Base-by-base conservation (phyloP, 1,140 invertebrate genomes). In the Bombus ignitus region DNA sequence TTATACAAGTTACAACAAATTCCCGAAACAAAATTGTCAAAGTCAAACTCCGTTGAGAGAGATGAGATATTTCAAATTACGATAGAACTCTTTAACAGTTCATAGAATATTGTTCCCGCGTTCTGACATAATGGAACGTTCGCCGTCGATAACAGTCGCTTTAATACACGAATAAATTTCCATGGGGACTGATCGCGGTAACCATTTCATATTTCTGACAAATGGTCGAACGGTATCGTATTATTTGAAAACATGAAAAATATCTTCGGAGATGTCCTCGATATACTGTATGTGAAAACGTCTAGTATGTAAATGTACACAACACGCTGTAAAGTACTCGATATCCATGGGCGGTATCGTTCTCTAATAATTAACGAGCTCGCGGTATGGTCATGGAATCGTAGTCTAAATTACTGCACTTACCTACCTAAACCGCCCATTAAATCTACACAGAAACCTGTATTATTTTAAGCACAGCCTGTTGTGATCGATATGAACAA, bases 311-410 rank as follows among this genome's bases (percentile, higher is more conserved):
- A 66, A 83, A 84, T 70, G 47, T 13, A n/a, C 65, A 65, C 82
- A 65, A 35, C 68, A 35, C 32, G 70, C 39, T 80, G 75, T 57
- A 76, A 83, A 87, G 80, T 66, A 37, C 32, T 65, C 70, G 77
- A 78, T 80, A 81, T 81, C 74, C 47, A 53, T 47, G 47, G 70
- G 65, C 78, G 32, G 68, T 90, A 86, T 75, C 71, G 81, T 85
- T 68, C 70, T 68, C n/a, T 77, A 90, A 88, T 90, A 88, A 90
- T 90, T 88, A 74, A 90, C 76, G 83, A 90, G 86, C 59, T 42
- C n/a, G 65, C 73, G 74, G 86, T 79, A 87, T 68, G 82, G 70
- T 47, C 82, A 39, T 78, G 68, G 80, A 65, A 90, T 90, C 68
- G 75, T 81, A 53, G 66, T 74, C 68, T 85, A 72, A 90, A 84